A percentile compares a stretch with the other conserved stretches of the same genome.
These are phyloP conservation scores for Glyphotaelius pellucidus DNA, from an alignment of 2,888 invertebrate species.

Conservation along the genomic window DNA sequence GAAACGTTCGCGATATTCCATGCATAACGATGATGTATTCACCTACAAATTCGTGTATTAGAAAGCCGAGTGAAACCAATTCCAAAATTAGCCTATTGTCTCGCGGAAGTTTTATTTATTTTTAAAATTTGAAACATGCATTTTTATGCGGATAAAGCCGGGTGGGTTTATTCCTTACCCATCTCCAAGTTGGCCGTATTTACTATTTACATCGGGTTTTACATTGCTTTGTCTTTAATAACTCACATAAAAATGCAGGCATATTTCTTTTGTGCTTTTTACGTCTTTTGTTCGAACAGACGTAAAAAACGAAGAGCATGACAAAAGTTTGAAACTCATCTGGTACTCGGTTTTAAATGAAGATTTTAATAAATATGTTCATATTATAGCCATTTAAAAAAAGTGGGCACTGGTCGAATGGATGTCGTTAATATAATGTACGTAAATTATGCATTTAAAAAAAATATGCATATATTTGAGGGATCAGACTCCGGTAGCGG, in stretches of 20 bases:
- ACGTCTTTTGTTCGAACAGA: background rate
- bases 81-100: background rate
- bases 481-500: too few relatives aligned
- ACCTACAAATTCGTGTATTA: background rate
- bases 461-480: too few relatives aligned
- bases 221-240: constrained; percentile 5
- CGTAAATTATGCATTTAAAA: background rate
- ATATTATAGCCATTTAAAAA: background rate
- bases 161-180: background rate
- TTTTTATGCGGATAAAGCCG: background rate
- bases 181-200: background rate
- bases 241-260: constrained; percentile 21
- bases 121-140: constrained; percentile 3
- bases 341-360: background rate
- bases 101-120: background rate
- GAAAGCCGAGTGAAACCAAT: background rate
- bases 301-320: background rate
- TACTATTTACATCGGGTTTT: background rate
- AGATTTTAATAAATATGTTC: background rate
- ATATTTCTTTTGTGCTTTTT: constrained; percentile 7
- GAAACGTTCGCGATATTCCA: background rate
- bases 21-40: background rate
- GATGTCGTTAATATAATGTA: background rate
- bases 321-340: background rate
- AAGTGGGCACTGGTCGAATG: background rate